These are phyloP conservation scores for Leptodirus hochenwartii DNA, from an alignment of 2,888 invertebrate species.

Conservation along the genomic window DNA sequence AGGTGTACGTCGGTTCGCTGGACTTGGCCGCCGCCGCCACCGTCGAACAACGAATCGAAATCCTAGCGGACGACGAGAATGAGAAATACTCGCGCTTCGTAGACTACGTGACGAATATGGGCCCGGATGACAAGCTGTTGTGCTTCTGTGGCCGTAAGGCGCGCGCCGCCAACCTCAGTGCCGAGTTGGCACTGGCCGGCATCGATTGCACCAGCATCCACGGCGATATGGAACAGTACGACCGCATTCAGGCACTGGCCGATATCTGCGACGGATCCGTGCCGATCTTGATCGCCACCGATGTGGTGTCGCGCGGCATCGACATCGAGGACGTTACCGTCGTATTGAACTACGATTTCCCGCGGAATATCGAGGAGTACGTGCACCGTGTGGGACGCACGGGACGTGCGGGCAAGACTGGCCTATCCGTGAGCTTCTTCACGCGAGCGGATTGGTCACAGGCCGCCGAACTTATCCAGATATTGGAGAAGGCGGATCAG, in stretches of 20 bases:
- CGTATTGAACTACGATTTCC: conserved; percentile 87
- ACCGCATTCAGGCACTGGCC: conserved; percentile 63
- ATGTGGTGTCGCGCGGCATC: conserved; percentile 86
- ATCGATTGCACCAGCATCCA: conserved; percentile 67
- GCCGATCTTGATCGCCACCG: conserved; percentile 78
- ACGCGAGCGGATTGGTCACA: conserved; percentile 67
- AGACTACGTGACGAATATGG: conserved; percentile 53
- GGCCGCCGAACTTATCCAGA: conserved; percentile 64
- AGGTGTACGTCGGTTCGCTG: conserved; percentile 73
- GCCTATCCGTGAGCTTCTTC: conserved; percentile 67
- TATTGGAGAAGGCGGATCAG: conserved; percentile 73
- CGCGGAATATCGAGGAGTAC: conserved; percentile 87
- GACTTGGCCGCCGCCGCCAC: conserved; percentile 82
- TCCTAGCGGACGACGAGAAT: conserved; percentile 47
- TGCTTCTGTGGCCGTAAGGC: conserved; percentile 82
- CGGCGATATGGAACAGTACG: conserved; percentile 63
- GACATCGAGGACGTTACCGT: conserved; percentile 79
- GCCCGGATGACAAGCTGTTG: conserved; percentile 63
- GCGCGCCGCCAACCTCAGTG: conserved; percentile 64
- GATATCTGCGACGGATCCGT: conserved; percentile 68
- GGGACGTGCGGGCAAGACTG: conserved; percentile 76
- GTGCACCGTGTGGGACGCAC: conserved; percentile 93
- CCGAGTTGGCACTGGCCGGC: conserved; percentile 54
- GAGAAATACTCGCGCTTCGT: conserved; percentile 49
- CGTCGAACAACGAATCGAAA: conserved; percentile 62